Conservation (phyloP, 1,140 invertebrate species). For the Leptoteleia sp. region DNA sequence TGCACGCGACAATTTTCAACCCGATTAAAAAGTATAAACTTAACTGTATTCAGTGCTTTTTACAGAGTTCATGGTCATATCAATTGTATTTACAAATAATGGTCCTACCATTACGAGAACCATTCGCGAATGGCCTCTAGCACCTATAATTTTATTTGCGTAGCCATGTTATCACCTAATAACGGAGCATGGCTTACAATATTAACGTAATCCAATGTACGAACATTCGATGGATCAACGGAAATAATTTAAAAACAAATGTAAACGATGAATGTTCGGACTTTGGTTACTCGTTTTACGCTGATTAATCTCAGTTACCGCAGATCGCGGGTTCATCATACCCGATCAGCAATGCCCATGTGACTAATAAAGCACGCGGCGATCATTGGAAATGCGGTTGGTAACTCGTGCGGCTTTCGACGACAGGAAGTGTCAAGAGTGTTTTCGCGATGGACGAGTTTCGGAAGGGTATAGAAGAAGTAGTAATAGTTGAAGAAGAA, state of each 20-base stretch:
- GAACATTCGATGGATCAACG: conserved; percentile 12
- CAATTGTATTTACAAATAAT: conserved; percentile 46
- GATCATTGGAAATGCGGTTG: conserved; percentile 44
- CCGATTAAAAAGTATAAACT: conserved; percentile 29
- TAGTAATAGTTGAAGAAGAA: conserved; percentile 3
- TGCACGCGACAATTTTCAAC: conserved; percentile 13
- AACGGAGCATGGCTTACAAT: conserved; percentile 1
- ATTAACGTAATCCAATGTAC: conserved; percentile 9
- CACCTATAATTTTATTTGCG: conserved; percentile 32
- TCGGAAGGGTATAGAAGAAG: conserved; percentile 11
- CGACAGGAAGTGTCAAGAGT: conserved; percentile 33
- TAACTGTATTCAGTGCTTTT: conserved; percentile 14
- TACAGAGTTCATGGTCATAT: conserved; percentile 36
- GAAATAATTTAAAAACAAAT: conserved; percentile 13
- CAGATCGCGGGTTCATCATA: conserved; percentile 13
- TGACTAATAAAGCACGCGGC: conserved; percentile 35
- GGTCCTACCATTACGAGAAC: conserved; percentile 29
- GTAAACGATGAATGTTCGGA: conserved; percentile 15
- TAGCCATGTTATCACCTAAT: too few species aligned
- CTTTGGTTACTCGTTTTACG: conserved; percentile 2
- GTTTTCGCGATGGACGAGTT: conserved; percentile 4
- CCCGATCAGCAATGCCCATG: too few species aligned
- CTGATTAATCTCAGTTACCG: conserved; percentile 14
- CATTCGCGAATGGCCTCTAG: conserved; percentile 26
- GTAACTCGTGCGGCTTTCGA: conserved; percentile 27